phyloP scores from a whole-genome alignment of 2,888 invertebrate genomes.

The Caenorhabditis sp. region DNA sequence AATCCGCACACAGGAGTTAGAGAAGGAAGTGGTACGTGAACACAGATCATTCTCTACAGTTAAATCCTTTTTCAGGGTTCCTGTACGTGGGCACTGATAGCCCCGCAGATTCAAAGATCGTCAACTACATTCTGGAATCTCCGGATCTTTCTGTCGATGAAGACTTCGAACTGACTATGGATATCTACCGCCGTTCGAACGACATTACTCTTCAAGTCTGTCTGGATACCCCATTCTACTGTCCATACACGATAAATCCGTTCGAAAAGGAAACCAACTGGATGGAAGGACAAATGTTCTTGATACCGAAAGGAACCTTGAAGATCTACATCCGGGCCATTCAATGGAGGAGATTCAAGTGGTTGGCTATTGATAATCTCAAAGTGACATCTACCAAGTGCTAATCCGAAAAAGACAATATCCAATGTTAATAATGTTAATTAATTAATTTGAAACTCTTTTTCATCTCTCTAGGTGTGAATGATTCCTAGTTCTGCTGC shows the following conservation, averaged over 20 bases:
- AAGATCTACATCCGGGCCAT: slow-evolving; percentile 78
- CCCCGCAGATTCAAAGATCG: slow-evolving; percentile 56
- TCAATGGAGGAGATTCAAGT: slow-evolving; percentile 80
- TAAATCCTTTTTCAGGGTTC: slow-evolving; percentile 64
- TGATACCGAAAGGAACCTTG: slow-evolving; percentile 70
- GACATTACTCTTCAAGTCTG: slow-evolving; percentile 78
- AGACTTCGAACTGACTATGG: slow-evolving; percentile 73
- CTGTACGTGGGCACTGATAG: slow-evolving; percentile 77
- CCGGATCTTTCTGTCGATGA: slow-evolving; percentile 70
- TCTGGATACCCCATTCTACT: slow-evolving; percentile 75
- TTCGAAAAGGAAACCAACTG: slow-evolving; percentile 73
- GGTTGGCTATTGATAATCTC: slow-evolving; percentile 80
- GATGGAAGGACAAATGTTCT: slow-evolving; percentile 72
- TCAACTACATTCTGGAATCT: slow-evolving; percentile 77
- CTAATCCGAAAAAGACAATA: not conserved
- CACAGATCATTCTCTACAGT: not conserved
- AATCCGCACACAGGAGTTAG: slow-evolving; percentile 72
- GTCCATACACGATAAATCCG: slow-evolving; percentile 74
- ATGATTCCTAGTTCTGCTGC: slow-evolving; percentile 27
- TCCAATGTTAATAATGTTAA: not conserved
- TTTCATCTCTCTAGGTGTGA: slow-evolving; percentile 23
- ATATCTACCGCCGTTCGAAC: slow-evolving; percentile 77
- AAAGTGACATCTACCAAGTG: slow-evolving; percentile 52
- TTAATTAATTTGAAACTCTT: slow-evolving; percentile 1
- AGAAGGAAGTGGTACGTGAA: slow-evolving; percentile 50